Percentiles rank a stretch among this genome's conserved stretches.
These are phyloP conservation scores for Gadopsis marmoratus DNA, from an alignment of 2,797 vertebrate genomes.

Conservation along the genomic window DNA sequence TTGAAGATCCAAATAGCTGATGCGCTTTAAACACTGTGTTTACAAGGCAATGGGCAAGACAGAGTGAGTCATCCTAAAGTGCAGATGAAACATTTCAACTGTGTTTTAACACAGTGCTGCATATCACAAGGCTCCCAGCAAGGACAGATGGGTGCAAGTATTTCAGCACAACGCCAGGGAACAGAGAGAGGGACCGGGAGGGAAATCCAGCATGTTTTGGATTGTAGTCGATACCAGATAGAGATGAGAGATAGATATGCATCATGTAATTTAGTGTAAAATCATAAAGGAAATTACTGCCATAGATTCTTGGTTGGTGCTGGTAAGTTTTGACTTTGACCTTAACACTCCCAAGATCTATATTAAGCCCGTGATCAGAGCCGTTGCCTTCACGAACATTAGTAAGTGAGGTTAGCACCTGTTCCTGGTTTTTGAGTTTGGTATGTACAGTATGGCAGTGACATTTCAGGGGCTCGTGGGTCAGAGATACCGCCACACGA, in stretches of 20 bases:
- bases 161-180: conserved; percentile 45
- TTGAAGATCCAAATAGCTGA: conserved; percentile 14
- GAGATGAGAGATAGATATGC: conserved; percentile 38
- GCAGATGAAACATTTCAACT: conserved; percentile 42
- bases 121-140: conserved; percentile 30
- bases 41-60: conserved; percentile 34
- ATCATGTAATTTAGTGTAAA: conserved; percentile 5
- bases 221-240: conserved; percentile 50
- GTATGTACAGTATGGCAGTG: conserved; percentile 24
- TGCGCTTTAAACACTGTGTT: conserved; percentile 38
- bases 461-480: conserved; percentile 48
- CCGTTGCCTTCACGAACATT: conserved; percentile 18
- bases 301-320: not conserved
- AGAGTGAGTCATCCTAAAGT: conserved; percentile 43
- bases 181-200: conserved; percentile 18
- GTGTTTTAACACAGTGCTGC: conserved; percentile 34
- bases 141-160: conserved; percentile 53
- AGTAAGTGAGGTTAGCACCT: conserved; percentile 56
- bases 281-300: not conserved
- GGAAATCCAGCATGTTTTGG: conserved; percentile 30
- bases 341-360: conserved; percentile 21
- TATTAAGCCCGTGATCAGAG: conserved; percentile 34
- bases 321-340: conserved; percentile 42
- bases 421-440: conserved; percentile 62
- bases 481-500: conserved; percentile 32